Conservation (phyloP, 1,140 invertebrate species). For the Pachyrhynchus sulphureomaculatus region DNA sequence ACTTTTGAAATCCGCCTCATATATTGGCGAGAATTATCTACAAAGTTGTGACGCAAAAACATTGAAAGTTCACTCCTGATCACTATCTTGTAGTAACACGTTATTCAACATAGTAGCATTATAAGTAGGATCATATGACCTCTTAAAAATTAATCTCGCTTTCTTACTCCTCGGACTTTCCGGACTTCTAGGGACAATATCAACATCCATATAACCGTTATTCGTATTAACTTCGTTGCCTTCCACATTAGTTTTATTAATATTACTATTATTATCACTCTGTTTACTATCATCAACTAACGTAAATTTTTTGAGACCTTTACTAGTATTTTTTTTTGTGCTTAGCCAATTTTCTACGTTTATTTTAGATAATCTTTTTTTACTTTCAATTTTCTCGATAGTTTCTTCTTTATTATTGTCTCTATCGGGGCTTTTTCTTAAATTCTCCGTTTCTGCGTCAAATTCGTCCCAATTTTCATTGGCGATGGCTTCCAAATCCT, state of each 20-base stretch:
- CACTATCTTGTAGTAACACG: slow-evolving; percentile 37
- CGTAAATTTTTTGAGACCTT: slow-evolving; percentile 1
- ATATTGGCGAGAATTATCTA: no score
- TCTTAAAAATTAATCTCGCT: slow-evolving; percentile 40
- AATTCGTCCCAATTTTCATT: slow-evolving; percentile 40
- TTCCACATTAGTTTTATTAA: not conserved
- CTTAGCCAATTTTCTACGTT: not conserved
- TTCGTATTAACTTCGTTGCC: not conserved
- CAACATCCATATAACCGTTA: not conserved
- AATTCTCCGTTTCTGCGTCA: slow-evolving; percentile 15
- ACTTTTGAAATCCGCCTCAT: no score
- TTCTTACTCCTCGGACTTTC: slow-evolving; percentile 42
- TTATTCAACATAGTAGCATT: slow-evolving; percentile 29
- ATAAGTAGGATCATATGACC: slow-evolving; percentile 45
- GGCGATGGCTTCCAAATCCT: slow-evolving; percentile 33
- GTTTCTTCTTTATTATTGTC: slow-evolving; percentile 14
- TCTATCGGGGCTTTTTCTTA: slow-evolving; percentile 8
- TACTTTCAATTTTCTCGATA: not conserved
- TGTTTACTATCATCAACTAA: slow-evolving; percentile 4
- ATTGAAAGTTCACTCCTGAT: slow-evolving; percentile 42
- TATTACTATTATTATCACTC: not conserved
- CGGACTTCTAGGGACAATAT: slow-evolving; percentile 32
- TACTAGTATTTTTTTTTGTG: slow-evolving; percentile 7
- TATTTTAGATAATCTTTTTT: slow-evolving; percentile 4
- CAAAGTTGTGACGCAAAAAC: no score